Percentiles rank a stretch among this genome's conserved stretches.
Conservation (phyloP, 2,113 vertebrate species). For the Chaetorhynchus papuensis region DNA sequence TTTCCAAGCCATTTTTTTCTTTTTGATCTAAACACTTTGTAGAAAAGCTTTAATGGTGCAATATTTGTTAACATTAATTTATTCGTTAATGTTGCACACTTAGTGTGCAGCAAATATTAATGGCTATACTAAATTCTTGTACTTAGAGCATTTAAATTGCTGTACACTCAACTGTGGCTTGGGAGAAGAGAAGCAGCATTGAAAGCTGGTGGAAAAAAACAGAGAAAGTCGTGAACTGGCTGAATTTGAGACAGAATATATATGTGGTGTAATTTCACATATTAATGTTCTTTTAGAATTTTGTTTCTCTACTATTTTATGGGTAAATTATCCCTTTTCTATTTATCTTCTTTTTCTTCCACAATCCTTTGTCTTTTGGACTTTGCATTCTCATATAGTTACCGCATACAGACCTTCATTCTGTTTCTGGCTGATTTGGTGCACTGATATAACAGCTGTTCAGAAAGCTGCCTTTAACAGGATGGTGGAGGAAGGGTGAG, state of each 20-base stretch:
- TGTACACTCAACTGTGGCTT: neutral
- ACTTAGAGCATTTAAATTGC: neutral
- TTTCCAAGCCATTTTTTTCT: neutral
- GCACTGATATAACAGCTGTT: neutral
- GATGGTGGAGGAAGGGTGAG: neutral
- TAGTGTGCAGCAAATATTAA: neutral
- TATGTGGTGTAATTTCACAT: neutral
- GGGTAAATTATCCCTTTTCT: neutral
- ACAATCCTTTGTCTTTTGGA: neutral
- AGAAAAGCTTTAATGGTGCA: neutral
- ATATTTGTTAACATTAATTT: neutral
- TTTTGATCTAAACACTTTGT: neutral
- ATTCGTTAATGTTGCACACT: neutral
- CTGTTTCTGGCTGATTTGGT: neutral
- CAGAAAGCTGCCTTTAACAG: neutral
- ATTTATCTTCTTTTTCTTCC: neutral
- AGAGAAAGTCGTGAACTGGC: fast-evolving
- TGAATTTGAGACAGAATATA: neutral
- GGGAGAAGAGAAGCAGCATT: neutral
- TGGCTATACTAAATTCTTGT: neutral
- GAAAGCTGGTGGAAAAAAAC: neutral
- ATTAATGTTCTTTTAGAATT: neutral
- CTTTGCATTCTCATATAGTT: neutral
- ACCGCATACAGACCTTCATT: neutral
- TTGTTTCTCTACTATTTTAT: neutral